These are phyloP conservation scores for Tetraneura akinire DNA, from an alignment of 1,140 invertebrate genomes.

Conservation along the genomic window DNA sequence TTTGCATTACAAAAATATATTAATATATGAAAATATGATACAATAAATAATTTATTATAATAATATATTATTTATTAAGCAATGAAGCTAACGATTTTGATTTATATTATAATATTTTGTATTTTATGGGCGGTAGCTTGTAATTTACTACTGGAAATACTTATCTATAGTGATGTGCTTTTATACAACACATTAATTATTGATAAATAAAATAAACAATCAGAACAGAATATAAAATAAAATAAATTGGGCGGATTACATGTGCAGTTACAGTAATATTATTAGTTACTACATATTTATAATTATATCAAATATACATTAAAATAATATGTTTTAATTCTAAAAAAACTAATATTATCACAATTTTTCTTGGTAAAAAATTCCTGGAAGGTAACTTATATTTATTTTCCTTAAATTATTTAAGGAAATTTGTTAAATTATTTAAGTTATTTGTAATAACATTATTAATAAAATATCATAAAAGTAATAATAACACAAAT, in stretches of 20 bases:
- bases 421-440: not conserved
- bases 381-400: constrained; percentile 48
- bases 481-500: constrained; percentile 8
- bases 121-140: not conserved
- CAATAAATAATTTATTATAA: not conserved
- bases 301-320: constrained; percentile 28
- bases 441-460: constrained; percentile 42
- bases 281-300: not conserved
- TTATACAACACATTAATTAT: not conserved
- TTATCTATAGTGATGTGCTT: not conserved
- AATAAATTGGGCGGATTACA: constrained; percentile 24
- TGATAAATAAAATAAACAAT: not conserved
- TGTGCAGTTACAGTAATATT: not conserved
- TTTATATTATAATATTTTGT: not conserved
- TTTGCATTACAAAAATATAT: constrained; percentile 31
- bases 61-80: constrained; percentile 6
- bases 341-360: constrained; percentile 45
- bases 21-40: constrained; percentile 33
- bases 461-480: constrained; percentile 36
- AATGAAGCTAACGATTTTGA: not conserved
- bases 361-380: constrained; percentile 48
- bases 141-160: not conserved
- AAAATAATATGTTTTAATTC: not conserved
- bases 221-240: constrained; percentile 11
- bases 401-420: constrained; percentile 28